Percentiles rank a stretch among this genome's conserved stretches.
These are phyloP conservation scores for Romanogobio albipinnatus DNA, from an alignment of 2,113 vertebrate species.

Conservation along the genomic window DNA sequence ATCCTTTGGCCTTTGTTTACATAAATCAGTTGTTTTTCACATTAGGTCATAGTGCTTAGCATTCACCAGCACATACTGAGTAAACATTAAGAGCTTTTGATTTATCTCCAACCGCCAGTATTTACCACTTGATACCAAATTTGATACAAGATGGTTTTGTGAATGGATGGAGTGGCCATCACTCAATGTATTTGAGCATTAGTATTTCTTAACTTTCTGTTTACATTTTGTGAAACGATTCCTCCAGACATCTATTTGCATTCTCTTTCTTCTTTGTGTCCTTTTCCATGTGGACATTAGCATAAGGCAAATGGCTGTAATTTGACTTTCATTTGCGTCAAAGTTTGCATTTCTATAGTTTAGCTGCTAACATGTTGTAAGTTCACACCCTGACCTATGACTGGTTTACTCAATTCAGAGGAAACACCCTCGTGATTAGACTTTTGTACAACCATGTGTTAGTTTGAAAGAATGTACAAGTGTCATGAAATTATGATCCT, in stretches of 20 bases:
- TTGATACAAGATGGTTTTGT: background rate
- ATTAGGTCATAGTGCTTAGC: background rate
- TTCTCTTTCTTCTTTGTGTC: slow-evolving; percentile 48
- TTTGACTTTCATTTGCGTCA: slow-evolving; percentile 42
- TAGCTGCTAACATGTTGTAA: slow-evolving; percentile 34
- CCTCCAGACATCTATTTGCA: slow-evolving; percentile 49
- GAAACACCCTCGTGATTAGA: slow-evolving; percentile 26
- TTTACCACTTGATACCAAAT: background rate
- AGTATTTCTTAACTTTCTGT: slow-evolving; percentile 11
- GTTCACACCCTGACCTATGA: slow-evolving; percentile 14
- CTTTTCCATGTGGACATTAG: slow-evolving; percentile 37
- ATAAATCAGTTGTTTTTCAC: background rate
- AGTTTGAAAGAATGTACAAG: background rate
- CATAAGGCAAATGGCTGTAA: slow-evolving; percentile 50
- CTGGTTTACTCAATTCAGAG: slow-evolving; percentile 10
- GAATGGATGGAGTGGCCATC: background rate
- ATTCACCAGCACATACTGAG: background rate
- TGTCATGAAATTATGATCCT: background rate
- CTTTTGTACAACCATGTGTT: background rate
- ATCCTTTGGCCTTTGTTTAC: slow-evolving; percentile 6
- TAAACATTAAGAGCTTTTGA: background rate
- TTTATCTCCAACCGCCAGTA: background rate
- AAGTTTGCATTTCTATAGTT: slow-evolving; percentile 56
- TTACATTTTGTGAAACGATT: slow-evolving; percentile 20
- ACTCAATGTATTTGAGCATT: background rate